Conservation (phyloP, 35 echinoderm and acorn worm genomes). For the Acanthaster planci region DNA sequence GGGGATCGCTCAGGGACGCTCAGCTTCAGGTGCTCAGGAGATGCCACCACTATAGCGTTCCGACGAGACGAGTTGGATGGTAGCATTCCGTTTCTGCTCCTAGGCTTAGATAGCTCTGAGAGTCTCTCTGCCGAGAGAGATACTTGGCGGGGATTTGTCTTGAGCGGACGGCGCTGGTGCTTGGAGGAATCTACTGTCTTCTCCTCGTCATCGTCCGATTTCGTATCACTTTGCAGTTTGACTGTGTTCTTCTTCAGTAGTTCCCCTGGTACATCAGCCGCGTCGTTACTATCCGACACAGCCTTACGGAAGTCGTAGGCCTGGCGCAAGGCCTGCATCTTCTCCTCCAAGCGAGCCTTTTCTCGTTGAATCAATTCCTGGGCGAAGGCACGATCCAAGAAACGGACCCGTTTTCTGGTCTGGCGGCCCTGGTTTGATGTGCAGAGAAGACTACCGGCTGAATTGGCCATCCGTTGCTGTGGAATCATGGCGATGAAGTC, state of each 20-base stretch:
- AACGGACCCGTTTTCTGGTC: constrained; percentile 57
- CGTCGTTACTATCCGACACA: neutral
- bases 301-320: constrained; percentile 19
- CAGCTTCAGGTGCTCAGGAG: constrained; percentile 48
- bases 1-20: constrained; percentile 43
- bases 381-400: constrained; percentile 44
- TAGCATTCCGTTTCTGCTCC: neutral
- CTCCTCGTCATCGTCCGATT: constrained; percentile 33
- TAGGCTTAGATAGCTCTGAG: constrained; percentile 22
- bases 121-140: constrained; percentile 29
- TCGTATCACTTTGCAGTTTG: neutral
- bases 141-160: neutral
- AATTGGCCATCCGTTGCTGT: neutral
- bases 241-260: neutral
- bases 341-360: constrained; percentile 39
- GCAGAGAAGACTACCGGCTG: neutral
- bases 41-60: constrained; percentile 26
- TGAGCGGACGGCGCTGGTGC: neutral
- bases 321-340: constrained; percentile 30
- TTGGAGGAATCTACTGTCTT: neutral
- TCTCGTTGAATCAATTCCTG: constrained; percentile 53
- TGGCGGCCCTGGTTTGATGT: neutral
- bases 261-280: neutral
- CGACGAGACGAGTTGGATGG: constrained; percentile 1
- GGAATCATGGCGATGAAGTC: neutral